Evolutionary conservation across 2,113 vertebrate species (phyloP).

Genomic region (Tinamus guttatus): DNA sequence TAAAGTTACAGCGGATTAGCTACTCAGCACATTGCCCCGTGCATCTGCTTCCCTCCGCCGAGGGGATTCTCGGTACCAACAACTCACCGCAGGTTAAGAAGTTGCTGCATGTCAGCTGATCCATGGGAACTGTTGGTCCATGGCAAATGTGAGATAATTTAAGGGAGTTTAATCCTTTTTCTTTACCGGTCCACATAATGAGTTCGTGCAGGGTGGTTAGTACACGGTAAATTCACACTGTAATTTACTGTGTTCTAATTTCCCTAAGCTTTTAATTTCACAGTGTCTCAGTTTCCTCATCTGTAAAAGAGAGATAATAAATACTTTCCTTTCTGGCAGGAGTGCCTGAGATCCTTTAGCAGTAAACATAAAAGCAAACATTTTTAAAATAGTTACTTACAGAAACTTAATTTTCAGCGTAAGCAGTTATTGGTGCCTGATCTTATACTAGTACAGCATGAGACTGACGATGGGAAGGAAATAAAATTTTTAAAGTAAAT

Average conservation of each 20-base stretch:
- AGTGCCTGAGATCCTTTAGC: constrained; percentile 2
- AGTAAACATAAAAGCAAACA: constrained; percentile 43
- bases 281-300: constrained; percentile 70
- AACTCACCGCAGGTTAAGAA: not conserved
- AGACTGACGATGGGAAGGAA: not conserved
- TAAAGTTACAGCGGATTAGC: not conserved
- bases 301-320: constrained; percentile 70
- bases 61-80: rapidly evolving
- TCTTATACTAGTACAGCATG: not conserved
- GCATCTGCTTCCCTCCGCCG: not conserved
- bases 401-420: constrained; percentile 32
- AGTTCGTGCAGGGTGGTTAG: constrained; percentile 29
- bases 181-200: constrained; percentile 49
- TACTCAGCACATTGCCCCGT: not conserved
- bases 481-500: constrained; percentile 8
- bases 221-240: constrained; percentile 58
- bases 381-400: constrained; percentile 46
- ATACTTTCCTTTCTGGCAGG: constrained; percentile 63
- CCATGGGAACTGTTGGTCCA: constrained; percentile 43
- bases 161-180: constrained; percentile 60
- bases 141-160: constrained; percentile 63
- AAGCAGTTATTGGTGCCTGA: constrained; percentile 41
- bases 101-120: constrained; percentile 32
- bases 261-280: constrained; percentile 71
- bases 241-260: constrained; percentile 69